Evolutionary conservation across 2,888 invertebrate species (phyloP).

Genomic region (Arge pagana): DNA sequence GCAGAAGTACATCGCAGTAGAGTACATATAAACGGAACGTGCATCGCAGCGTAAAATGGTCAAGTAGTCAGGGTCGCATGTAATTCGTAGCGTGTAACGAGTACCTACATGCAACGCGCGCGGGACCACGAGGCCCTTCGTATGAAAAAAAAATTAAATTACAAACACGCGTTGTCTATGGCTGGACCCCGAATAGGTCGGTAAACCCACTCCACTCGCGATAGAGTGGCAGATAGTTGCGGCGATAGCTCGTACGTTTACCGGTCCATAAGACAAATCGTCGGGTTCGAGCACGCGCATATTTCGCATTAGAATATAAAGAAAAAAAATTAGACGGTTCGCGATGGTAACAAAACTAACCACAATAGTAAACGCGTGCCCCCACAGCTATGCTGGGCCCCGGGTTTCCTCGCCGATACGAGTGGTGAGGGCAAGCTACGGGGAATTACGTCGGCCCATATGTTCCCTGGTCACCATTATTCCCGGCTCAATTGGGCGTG

Average conservation of each 20-base stretch:
- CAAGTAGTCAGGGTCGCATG: slow-evolving; percentile 14
- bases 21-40: slow-evolving; percentile 4
- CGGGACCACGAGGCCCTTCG: too few species aligned
- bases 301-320: slow-evolving; percentile 15
- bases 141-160: too few species aligned
- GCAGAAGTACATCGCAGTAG: too few species aligned
- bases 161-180: neutral
- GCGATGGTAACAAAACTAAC: slow-evolving; percentile 13
- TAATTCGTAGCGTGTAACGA: neutral
- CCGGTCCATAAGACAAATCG: slow-evolving; percentile 19
- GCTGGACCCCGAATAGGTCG: slow-evolving; percentile 3
- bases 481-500: slow-evolving; percentile 28
- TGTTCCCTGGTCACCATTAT: slow-evolving; percentile 13
- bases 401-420: neutral
- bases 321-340: too few species aligned
- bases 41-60: slow-evolving; percentile 8
- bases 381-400: too few species aligned
- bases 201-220: slow-evolving; percentile 5
- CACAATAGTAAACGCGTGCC: slow-evolving; percentile 17
- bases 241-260: slow-evolving; percentile 10
- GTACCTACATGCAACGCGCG: too few species aligned
- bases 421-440: too few species aligned
- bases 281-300: slow-evolving; percentile 8
- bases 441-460: slow-evolving; percentile 5
- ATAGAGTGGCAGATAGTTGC: neutral